phyloP scores from a whole-genome alignment of 2,888 invertebrate species.

The Taphrorychus bicolor region DNA sequence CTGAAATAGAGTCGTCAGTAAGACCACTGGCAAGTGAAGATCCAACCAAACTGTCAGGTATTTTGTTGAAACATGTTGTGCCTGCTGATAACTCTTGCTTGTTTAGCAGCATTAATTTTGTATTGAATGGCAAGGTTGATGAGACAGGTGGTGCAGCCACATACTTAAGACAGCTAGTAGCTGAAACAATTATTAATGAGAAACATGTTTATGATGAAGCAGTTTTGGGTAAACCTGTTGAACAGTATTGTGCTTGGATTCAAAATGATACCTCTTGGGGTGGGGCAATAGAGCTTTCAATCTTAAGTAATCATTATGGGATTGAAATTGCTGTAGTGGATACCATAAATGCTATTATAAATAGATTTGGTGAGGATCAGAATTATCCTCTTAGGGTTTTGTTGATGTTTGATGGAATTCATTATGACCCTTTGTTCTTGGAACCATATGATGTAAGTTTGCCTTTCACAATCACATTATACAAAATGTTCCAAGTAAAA shows the following conservation, averaged over 20 bases:
- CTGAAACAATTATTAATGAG: conserved; percentile 80
- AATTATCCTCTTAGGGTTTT: conserved; percentile 84
- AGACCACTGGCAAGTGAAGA: background rate
- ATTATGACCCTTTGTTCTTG: conserved; percentile 92
- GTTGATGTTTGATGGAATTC: conserved; percentile 93
- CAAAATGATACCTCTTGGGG: conserved; percentile 90
- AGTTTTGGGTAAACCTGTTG: conserved; percentile 80
- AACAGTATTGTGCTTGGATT: conserved; percentile 92
- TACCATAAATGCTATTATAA: conserved; percentile 87
- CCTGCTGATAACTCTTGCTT: conserved; percentile 97
- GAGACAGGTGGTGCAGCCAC: conserved; percentile 75
- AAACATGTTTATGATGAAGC: conserved; percentile 83
- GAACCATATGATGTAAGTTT: conserved; percentile 77
- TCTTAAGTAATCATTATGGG: conserved; percentile 85
- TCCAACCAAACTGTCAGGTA: conserved; percentile 24
- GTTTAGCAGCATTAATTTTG: conserved; percentile 87
- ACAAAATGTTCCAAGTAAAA: background rate
- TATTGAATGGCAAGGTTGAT: conserved; percentile 78
- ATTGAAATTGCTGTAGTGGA: conserved; percentile 94
- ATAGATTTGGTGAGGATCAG: conserved; percentile 92
- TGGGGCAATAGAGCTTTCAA: conserved; percentile 92
- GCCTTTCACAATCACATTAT: background rate
- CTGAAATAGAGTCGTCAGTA: conserved; percentile 7
- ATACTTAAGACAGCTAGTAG: conserved; percentile 86
- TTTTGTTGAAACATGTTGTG: conserved; percentile 85